These are phyloP conservation scores for Xanthia icteritia DNA, from an alignment of 2,888 invertebrate species.

Conservation along the genomic window DNA sequence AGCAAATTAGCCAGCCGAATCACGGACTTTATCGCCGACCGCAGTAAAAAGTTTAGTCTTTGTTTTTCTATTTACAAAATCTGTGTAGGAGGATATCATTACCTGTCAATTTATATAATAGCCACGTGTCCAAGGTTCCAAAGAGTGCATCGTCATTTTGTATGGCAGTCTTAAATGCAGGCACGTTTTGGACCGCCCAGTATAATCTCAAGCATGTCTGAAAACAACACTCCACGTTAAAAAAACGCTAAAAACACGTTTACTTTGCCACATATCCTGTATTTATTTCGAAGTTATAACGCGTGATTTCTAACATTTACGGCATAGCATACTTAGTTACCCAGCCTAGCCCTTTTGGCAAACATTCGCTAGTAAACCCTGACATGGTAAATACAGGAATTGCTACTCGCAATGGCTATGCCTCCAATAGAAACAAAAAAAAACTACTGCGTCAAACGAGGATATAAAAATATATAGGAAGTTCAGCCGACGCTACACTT, in stretches of 20 bases:
- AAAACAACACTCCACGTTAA: conserved; percentile 52
- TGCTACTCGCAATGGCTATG: background rate
- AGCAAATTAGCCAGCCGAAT: background rate
- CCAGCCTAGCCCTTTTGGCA: background rate
- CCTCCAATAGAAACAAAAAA: background rate
- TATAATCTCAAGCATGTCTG: conserved; percentile 94
- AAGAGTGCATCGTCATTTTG: conserved; percentile 92
- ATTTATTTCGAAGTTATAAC: background rate
- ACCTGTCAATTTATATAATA: conserved; percentile 95
- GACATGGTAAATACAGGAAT: background rate
- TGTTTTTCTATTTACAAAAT: conserved; percentile 14
- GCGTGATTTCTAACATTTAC: background rate
- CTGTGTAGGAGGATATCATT: conserved; percentile 63
- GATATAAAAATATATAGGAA: background rate
- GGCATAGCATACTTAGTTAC: background rate
- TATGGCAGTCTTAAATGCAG: conserved; percentile 92
- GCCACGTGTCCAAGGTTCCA: conserved; percentile 98
- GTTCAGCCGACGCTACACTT: background rate
- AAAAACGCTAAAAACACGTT: background rate
- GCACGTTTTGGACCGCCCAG: conserved; percentile 94
- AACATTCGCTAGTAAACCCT: background rate
- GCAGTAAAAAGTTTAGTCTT: background rate
- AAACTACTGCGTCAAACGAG: background rate
- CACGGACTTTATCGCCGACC: background rate
- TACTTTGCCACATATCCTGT: background rate